Percentiles rank a stretch among this genome's conserved stretches.
These are phyloP conservation scores for Scaptodrosophila lebanonensis DNA, from an alignment of 1,140 invertebrate species.

Conservation along the genomic window DNA sequence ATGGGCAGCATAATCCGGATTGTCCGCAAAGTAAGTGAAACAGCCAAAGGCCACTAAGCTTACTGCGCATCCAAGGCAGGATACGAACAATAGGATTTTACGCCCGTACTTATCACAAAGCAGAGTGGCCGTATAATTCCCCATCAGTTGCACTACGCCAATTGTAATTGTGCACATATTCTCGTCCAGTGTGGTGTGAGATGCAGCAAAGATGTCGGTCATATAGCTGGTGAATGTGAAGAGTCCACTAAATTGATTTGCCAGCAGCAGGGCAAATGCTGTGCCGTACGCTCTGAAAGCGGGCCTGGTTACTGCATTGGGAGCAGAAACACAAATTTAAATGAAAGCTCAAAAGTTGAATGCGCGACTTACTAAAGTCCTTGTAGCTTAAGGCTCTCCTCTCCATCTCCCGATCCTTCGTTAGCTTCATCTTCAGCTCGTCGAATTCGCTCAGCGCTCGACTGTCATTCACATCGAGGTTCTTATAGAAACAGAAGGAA, in stretches of 20 bases:
- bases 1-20: slow-evolving; percentile 7
- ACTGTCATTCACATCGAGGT: slow-evolving; percentile 29
- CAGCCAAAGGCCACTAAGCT: slow-evolving; percentile 33
- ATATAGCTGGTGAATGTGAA: slow-evolving; percentile 53
- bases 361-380: slow-evolving; percentile 67
- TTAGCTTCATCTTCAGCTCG: slow-evolving; percentile 32
- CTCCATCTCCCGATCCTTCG: slow-evolving; percentile 29
- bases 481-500: slow-evolving; percentile 78
- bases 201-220: slow-evolving; percentile 81
- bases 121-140: slow-evolving; percentile 44
- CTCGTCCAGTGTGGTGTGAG: slow-evolving; percentile 79
- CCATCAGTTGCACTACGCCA: slow-evolving; percentile 77
- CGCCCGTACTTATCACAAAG: slow-evolving; percentile 54
- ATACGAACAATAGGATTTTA: slow-evolving; percentile 43
- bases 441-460: slow-evolving; percentile 38
- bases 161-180: slow-evolving; percentile 79
- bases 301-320: slow-evolving; percentile 21
- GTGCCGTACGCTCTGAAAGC: slow-evolving; percentile 38
- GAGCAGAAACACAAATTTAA: neutral
- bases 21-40: slow-evolving; percentile 31
- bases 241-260: slow-evolving; percentile 45
- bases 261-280: slow-evolving; percentile 24
- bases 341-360: neutral
- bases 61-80: slow-evolving; percentile 31
- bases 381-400: slow-evolving; percentile 26